phyloP scores from a whole-genome alignment of 2,888 invertebrate genomes.

The Boloria euphrosyne region DNA sequence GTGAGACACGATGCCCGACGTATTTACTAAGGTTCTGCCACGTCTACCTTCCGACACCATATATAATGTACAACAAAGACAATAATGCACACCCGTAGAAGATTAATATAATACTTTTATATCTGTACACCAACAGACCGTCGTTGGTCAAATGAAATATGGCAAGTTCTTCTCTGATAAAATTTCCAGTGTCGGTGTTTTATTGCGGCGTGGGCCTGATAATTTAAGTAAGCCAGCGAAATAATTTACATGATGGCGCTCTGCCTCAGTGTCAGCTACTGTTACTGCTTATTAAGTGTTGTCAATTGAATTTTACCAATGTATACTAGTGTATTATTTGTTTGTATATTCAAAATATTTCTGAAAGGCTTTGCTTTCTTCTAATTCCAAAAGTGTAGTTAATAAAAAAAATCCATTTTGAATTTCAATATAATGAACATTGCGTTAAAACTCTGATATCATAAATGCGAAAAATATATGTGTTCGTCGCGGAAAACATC shows the following conservation, averaged over 20 bases:
- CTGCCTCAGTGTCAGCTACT: constrained; percentile 62
- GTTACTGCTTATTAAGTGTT: constrained; percentile 31
- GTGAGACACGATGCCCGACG: constrained; percentile 46
- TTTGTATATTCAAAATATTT: too few species aligned
- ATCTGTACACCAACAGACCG: constrained; percentile 64
- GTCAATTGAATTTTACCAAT: background rate
- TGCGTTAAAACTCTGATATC: too few species aligned
- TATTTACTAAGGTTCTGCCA: constrained; percentile 49
- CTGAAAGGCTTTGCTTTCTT: too few species aligned
- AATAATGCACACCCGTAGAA: constrained; percentile 65
- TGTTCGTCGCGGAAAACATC: too few species aligned
- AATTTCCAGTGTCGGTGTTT: constrained; percentile 71
- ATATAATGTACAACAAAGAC: constrained; percentile 66
- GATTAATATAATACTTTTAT: constrained; percentile 78
- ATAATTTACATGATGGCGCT: constrained; percentile 77
- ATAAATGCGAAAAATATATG: too few species aligned
- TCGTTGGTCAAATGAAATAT: constrained; percentile 75
- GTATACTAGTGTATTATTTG: too few species aligned
- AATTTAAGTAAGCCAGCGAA: constrained; percentile 69
- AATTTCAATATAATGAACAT: too few species aligned
- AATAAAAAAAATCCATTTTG: too few species aligned
- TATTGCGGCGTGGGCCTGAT: constrained; percentile 72
- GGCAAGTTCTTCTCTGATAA: constrained; percentile 76
- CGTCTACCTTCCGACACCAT: constrained; percentile 50
- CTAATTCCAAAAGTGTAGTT: too few species aligned